A percentile compares a stretch with the other conserved stretches of the same genome.
These are phyloP conservation scores for Protobothrops flavoviridis DNA, from an alignment of 2,113 vertebrate genomes.

Conservation along the genomic window DNA sequence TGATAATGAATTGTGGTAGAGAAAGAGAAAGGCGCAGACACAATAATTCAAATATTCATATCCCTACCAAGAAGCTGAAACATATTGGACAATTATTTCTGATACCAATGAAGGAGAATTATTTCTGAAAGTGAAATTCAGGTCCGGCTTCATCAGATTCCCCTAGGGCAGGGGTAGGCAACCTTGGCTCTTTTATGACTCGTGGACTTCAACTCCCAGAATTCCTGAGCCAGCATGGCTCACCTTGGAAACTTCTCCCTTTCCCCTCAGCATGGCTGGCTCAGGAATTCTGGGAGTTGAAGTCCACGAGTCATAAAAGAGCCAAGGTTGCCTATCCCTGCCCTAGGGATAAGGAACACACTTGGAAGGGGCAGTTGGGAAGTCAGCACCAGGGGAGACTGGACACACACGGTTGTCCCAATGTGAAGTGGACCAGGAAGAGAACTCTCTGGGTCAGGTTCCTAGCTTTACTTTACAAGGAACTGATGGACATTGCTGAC, in stretches of 20 bases:
- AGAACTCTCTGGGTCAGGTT: too few species aligned
- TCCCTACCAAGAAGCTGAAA: not conserved
- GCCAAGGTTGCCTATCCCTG: too few species aligned
- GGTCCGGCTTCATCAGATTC: not conserved
- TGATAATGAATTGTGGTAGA: not conserved
- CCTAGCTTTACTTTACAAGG: too few species aligned
- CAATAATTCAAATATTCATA: not conserved
- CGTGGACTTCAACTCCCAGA: too few species aligned
- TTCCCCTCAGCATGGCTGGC: too few species aligned
- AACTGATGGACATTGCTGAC: too few species aligned
- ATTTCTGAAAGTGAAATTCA: not conserved
- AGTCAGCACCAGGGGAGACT: not conserved
- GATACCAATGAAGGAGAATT: not conserved
- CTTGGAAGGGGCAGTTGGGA: not conserved
- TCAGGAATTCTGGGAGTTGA: too few species aligned
- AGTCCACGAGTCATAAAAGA: too few species aligned
- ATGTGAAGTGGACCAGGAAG: too few species aligned
- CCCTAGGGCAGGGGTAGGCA: not conserved
- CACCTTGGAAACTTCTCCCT: too few species aligned
- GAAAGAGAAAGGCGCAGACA: not conserved
- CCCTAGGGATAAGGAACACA: not conserved
- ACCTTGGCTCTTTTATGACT: too few species aligned
- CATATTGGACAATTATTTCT: not conserved
- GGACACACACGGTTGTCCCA: not conserved
- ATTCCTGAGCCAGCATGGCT: too few species aligned